A percentile compares a stretch with the other conserved stretches of the same genome.
These are phyloP conservation scores for Conops quadrifasciatus DNA, from an alignment of 2,888 invertebrate genomes.

Conservation along the genomic window DNA sequence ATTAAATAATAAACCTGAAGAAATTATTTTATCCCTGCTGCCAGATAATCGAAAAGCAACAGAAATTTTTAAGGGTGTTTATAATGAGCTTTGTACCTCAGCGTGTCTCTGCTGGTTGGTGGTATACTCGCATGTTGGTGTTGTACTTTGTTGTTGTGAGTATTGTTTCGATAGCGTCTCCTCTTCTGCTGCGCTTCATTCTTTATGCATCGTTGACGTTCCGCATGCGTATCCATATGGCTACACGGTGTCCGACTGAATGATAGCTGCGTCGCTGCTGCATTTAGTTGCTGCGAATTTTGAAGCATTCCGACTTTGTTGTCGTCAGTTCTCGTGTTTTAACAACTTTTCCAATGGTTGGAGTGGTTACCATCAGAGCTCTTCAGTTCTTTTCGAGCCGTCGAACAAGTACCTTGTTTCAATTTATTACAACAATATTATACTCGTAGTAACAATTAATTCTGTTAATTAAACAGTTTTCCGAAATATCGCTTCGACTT, in stretches of 20 bases:
- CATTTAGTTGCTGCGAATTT: no score
- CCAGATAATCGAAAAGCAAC: no score
- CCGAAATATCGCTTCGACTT: not conserved
- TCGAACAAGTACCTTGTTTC: constrained; percentile 28
- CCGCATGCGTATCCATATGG: constrained; percentile 20
- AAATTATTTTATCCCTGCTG: no score
- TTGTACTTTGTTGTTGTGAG: no score
- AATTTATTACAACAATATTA: not conserved
- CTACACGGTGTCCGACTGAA: constrained; percentile 7
- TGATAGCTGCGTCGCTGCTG: not conserved
- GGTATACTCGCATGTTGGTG: not conserved
- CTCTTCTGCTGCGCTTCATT: not conserved
- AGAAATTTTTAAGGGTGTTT: no score
- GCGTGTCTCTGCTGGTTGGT: not conserved
- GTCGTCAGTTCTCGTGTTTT: not conserved
- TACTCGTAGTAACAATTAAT: not conserved
- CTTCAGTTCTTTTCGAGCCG: constrained; percentile 36
- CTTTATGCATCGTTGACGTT: constrained; percentile 31
- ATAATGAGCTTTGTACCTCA: no score
- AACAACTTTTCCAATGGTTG: not conserved
- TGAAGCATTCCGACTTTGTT: not conserved
- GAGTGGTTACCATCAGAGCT: constrained; percentile 9
- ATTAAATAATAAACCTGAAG: no score
- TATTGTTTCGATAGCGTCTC: no score
- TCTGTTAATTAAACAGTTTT: not conserved